phyloP scores from a whole-genome alignment of 1,140 invertebrate species.

The Theocolax elegans region DNA sequence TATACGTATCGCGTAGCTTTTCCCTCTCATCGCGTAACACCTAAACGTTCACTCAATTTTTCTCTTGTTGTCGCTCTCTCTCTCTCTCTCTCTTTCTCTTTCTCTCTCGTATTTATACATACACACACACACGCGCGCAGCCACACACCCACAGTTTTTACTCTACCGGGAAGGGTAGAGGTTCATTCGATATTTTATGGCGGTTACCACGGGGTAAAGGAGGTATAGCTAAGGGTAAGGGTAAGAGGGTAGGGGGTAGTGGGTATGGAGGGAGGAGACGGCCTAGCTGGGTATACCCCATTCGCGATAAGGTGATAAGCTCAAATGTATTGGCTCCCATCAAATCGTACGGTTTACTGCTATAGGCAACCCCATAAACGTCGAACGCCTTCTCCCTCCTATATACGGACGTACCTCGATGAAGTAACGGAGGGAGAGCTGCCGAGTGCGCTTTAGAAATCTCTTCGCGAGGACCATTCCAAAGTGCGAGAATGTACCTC shows the following conservation, averaged over 20 bases:
- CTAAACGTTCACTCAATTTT: background rate
- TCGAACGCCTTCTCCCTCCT: constrained; percentile 45
- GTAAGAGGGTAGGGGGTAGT: no score
- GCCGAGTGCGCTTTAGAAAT: constrained; percentile 6
- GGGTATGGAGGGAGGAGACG: no score
- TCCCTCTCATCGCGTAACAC: background rate
- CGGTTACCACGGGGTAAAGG: constrained; percentile 43
- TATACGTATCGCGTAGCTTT: no score
- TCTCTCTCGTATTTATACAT: no score
- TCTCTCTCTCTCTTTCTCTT: no score
- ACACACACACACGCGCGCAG: background rate
- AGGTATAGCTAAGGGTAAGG: no score
- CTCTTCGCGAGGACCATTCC: background rate
- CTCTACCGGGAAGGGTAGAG: background rate
- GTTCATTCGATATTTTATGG: constrained; percentile 59
- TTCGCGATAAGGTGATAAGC: constrained; percentile 67
- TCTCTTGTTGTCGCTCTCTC: background rate
- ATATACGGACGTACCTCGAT: background rate
- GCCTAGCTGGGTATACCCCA: constrained; percentile 56
- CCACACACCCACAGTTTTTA: background rate
- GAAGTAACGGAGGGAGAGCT: background rate
- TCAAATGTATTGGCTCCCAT: constrained; percentile 67
- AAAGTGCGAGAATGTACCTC: background rate
- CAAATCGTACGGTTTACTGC: constrained; percentile 65
- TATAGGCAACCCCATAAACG: constrained; percentile 59